Evolutionary conservation across 1,140 invertebrate species (phyloP).

Genomic region (Drosophila dunni): DNA sequence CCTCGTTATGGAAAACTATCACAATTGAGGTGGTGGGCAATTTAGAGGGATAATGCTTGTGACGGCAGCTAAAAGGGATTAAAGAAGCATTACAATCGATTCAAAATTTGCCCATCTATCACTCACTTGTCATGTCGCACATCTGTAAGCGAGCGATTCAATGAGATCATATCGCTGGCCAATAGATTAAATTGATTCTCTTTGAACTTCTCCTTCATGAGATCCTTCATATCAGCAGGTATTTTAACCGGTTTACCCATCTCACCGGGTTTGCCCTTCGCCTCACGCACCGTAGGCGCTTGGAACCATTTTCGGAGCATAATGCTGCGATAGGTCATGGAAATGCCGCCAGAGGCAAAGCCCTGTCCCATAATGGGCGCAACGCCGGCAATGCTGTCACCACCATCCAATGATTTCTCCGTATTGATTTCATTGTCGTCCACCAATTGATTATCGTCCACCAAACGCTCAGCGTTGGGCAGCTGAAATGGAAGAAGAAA

Average conservation of each 20-base stretch:
- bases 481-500: conserved; percentile 43
- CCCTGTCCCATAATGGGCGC: conserved; percentile 65
- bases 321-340: conserved; percentile 80
- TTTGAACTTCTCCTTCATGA: conserved; percentile 98
- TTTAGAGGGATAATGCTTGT: conserved; percentile 90
- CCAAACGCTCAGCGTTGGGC: conserved; percentile 73
- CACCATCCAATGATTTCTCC: conserved; percentile 77
- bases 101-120: background rate
- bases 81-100: background rate
- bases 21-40: conserved; percentile 96
- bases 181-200: conserved; percentile 99
- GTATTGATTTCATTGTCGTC: conserved; percentile 84
- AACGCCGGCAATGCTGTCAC: conserved; percentile 42
- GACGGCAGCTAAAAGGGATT: conserved; percentile 89
- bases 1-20: conserved; percentile 99
- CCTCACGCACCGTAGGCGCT: conserved; percentile 88
- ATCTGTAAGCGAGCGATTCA: conserved; percentile 98
- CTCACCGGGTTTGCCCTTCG: conserved; percentile 92
- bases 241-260: conserved; percentile 95
- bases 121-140: conserved; percentile 95
- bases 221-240: conserved; percentile 91
- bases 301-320: conserved; percentile 89
- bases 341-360: conserved; percentile 75
- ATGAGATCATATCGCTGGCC: conserved; percentile 98
- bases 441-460: conserved; percentile 80